Percentiles rank a stretch among this genome's conserved stretches.
These are phyloP conservation scores for Germaria angustata DNA, from an alignment of 2,888 invertebrate genomes.

Conservation along the genomic window DNA sequence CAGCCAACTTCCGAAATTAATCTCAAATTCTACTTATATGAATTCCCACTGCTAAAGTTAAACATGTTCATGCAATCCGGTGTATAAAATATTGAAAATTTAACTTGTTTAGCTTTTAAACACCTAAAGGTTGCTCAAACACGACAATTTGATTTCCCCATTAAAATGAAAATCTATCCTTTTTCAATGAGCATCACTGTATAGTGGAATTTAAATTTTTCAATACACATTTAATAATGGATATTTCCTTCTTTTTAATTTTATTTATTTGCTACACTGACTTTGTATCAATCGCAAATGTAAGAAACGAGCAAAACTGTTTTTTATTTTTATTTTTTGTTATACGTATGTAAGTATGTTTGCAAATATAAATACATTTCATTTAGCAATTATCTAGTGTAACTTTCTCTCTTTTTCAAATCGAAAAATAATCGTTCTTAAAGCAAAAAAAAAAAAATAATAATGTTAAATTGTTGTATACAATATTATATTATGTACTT, in stretches of 20 bases:
- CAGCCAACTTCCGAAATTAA: too few species aligned
- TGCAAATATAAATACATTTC: background rate
- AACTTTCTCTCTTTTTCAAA: conserved; percentile 41
- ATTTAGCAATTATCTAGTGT: conserved; percentile 13
- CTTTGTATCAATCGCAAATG: conserved; percentile 11
- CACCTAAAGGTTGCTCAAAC: too few species aligned
- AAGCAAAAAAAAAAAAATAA: conserved; percentile 34
- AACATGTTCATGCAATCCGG: too few species aligned
- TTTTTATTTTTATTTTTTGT: too few species aligned
- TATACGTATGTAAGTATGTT: background rate
- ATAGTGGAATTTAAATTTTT: background rate
- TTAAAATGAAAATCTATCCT: too few species aligned
- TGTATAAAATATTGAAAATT: too few species aligned
- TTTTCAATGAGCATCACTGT: background rate
- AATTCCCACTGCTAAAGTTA: too few species aligned
- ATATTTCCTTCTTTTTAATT: background rate
- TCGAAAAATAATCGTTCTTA: conserved; percentile 22
- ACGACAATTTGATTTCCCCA: too few species aligned
- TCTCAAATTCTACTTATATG: too few species aligned
- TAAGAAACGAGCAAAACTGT: background rate
- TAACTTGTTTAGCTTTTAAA: too few species aligned
- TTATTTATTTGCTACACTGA: background rate
- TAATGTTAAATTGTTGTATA: conserved; percentile 37
- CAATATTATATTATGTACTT: conserved; percentile 19
- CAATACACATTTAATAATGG: background rate